Evolutionary conservation across 2,113 vertebrate species (phyloP).

Genomic region (Macquaria ambigua): DNA sequence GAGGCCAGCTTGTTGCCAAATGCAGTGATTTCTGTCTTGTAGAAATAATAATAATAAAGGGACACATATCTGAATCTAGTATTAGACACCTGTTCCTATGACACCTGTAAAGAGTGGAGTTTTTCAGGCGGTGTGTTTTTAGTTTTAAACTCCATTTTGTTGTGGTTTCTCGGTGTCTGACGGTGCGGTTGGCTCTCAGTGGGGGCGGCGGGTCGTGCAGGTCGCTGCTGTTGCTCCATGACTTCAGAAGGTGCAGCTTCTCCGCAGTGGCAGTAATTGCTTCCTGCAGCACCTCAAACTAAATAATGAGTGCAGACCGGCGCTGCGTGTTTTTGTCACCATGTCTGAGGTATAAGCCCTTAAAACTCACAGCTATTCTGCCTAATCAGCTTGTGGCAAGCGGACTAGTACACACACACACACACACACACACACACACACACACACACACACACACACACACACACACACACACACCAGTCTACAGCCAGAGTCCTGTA

Average conservation of each 20-base stretch:
- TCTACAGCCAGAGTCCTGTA: background rate
- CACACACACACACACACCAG: slow-evolving; percentile 9
- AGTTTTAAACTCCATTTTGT: background rate
- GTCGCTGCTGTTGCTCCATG: background rate
- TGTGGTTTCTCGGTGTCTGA: background rate
- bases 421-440: too few relatives aligned
- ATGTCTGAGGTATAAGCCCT: slow-evolving; percentile 15
- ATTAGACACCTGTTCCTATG: too few relatives aligned
- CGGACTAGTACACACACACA: slow-evolving; percentile 14
- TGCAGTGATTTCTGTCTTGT: background rate
- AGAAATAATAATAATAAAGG: background rate
- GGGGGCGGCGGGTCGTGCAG: background rate
- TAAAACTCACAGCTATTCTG: slow-evolving; percentile 23
- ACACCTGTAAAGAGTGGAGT: too few relatives aligned
- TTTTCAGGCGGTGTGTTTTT: background rate
- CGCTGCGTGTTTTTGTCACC: background rate
- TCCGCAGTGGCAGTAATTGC: background rate
- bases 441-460: too few relatives aligned
- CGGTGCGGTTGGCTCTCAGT: background rate
- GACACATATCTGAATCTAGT: background rate
- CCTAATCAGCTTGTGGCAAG: slow-evolving; percentile 34
- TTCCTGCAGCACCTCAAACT: background rate
- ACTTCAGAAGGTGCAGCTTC: background rate
- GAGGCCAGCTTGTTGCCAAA: too few relatives aligned
- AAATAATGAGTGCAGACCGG: background rate